A percentile compares a stretch with the other conserved stretches of the same genome.
These are phyloP conservation scores for Poicephalus meyeri DNA, from an alignment of 2,113 vertebrate genomes.

Conservation along the genomic window DNA sequence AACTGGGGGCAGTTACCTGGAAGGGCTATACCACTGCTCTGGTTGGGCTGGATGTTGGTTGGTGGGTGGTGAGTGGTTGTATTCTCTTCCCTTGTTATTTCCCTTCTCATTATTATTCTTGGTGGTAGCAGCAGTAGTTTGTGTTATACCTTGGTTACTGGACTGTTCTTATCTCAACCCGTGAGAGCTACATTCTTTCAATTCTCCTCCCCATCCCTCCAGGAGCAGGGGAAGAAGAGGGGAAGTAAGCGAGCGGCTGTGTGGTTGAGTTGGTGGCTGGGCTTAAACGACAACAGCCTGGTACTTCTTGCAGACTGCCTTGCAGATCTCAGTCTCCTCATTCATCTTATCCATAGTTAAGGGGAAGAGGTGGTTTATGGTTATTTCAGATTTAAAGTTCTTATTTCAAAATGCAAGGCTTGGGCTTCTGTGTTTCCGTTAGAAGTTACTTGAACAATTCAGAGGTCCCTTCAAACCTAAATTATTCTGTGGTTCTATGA, in stretches of 20 bases:
- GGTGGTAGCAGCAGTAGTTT: not conserved
- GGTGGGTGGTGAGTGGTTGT: too few relatives aligned
- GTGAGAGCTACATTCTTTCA: not conserved
- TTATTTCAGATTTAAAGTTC: constrained; percentile 13
- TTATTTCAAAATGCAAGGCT: not conserved
- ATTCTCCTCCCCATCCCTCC: too few relatives aligned
- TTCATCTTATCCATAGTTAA: not conserved
- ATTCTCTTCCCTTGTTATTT: too few relatives aligned
- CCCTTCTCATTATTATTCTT: too few relatives aligned
- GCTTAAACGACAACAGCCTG: not conserved
- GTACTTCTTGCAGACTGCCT: not conserved
- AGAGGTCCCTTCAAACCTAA: constrained; percentile 26
- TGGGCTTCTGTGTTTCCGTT: not conserved
- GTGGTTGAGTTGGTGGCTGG: not conserved
- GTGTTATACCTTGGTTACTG: not conserved
- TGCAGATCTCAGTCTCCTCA: not conserved
- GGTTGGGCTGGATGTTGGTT: too few relatives aligned
- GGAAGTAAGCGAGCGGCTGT: not conserved
- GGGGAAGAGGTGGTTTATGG: not conserved
- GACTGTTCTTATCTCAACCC: not conserved
- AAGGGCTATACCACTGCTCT: too few relatives aligned
- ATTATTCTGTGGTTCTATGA: constrained; percentile 30
- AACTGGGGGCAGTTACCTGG: too few relatives aligned
- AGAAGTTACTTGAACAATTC: constrained; percentile 43
- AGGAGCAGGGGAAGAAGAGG: not conserved